Evolutionary conservation across 2,797 vertebrate species (phyloP), one percentile per base, ranked within the genome.

Genomic region (Catostomus latipinnis): DNA sequence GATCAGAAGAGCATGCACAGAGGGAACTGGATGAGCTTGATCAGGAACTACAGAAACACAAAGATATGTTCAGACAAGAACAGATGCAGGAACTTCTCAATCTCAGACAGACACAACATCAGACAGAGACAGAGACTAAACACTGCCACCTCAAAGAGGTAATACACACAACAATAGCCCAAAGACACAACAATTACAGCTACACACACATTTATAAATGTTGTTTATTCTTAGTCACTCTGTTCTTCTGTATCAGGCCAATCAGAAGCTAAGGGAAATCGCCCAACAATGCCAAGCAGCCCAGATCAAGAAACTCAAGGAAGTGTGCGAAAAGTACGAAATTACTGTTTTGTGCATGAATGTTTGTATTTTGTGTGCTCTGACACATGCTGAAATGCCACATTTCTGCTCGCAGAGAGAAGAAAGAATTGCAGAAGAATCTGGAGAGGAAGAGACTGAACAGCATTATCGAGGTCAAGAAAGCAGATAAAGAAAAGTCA

Each of bases 371-470:
- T 57, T 48, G 52, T 76, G 43, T 7, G 18, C 73, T 46, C 3
- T 7, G 5, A 43, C 45, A 52, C 43, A n/a, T 69, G 49, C 53
- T 78, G 9, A 46, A 73, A 16, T 50, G 49, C 50, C 71, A 45
- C 34, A 49, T 66, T 49, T 72, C 12, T 78, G 10, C 16, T 14
- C 46, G 14, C 84, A 97, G 96, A 83, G 96, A 97, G 90, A 97
- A 96, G 92, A 96, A 95, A 74, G 96, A 97, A 49, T 90, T 96
- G 7, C 95, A 96, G 89, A 97, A 94, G 90, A 95, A 96, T 58
- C 84, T 96, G 86, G 95, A 97, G 87, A 92, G 94, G 83, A 97
- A 96, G 61, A 91, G 96, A 60, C 91, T 93, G 71, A 96, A 96
- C 88, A 96, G 95, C 83, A 96, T 97, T 86, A 91, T 86, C 0